Conservation (phyloP, 2,888 invertebrate genomes). For the Luperina testacea region DNA sequence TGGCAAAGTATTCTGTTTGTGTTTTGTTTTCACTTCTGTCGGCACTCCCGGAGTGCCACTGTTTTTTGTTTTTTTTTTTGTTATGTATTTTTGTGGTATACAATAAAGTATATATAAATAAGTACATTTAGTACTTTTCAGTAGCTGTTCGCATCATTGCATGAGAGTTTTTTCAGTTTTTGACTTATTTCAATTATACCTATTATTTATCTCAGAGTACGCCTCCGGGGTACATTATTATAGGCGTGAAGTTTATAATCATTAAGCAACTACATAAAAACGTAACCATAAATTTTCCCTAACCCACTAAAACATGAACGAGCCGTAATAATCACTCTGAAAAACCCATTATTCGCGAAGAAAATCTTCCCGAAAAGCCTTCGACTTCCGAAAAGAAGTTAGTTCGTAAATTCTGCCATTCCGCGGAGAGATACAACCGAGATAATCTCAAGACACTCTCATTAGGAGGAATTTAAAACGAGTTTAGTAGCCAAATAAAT, state of each 20-base stretch:
- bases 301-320: slow-evolving; percentile 35
- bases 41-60: too few relatives aligned
- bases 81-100: too few relatives aligned
- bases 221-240: background rate
- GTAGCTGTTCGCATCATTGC: background rate
- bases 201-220: background rate
- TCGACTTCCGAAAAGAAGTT: slow-evolving; percentile 29
- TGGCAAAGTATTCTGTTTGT: too few relatives aligned
- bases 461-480: slow-evolving; percentile 62
- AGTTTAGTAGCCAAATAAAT: slow-evolving; percentile 64
- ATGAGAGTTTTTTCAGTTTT: background rate
- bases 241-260: background rate
- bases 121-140: background rate
- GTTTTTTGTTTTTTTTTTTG: background rate
- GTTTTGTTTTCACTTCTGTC: too few relatives aligned
- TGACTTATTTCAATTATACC: background rate
- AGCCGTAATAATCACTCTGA: slow-evolving; percentile 36
- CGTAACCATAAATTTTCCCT: slow-evolving; percentile 5
- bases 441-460: slow-evolving; percentile 60
- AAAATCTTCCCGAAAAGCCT: slow-evolving; percentile 33
- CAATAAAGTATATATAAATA: too few relatives aligned
- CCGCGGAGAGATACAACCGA: slow-evolving; percentile 52
- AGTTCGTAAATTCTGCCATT: slow-evolving; percentile 51
- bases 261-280: slow-evolving; percentile 11
- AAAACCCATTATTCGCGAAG: slow-evolving; percentile 33